A percentile compares a stretch with the other conserved stretches of the same genome.
phyloP scores from a whole-genome alignment of 2,113 vertebrate genomes.

The Heptranchias perlo region DNA sequence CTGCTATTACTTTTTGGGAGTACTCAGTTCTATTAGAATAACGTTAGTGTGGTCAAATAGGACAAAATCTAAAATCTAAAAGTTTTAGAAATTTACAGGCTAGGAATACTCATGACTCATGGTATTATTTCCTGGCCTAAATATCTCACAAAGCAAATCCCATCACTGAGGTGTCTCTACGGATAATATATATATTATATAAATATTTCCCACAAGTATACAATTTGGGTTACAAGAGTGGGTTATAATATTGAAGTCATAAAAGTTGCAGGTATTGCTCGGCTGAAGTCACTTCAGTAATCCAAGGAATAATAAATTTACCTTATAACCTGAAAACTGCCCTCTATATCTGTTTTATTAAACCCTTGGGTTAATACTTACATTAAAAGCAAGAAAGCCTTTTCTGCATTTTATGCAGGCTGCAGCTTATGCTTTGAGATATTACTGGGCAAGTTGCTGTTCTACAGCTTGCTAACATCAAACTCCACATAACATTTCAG shows the following conservation, averaged over 20 bases:
- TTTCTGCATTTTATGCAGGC: background rate
- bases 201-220: background rate
- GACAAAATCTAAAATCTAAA: constrained; percentile 16
- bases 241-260: background rate
- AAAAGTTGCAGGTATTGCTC: background rate
- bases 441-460: background rate
- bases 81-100: background rate
- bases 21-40: background rate
- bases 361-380: background rate
- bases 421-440: background rate
- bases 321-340: background rate
- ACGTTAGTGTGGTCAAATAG: background rate
- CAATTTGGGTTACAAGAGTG: background rate
- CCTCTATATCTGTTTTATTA: background rate
- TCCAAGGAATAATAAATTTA: background rate
- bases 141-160: background rate
- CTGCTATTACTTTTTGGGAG: background rate
- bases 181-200: background rate
- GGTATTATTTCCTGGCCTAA: background rate
- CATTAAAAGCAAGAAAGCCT: background rate
- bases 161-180: background rate
- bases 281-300: background rate
- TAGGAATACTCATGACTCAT: background rate
- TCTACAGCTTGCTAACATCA: background rate
- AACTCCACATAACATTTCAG: background rate